Base-by-base conservation (phyloP, 2,113 vertebrate genomes). In the Nothocercus julius region DNA sequence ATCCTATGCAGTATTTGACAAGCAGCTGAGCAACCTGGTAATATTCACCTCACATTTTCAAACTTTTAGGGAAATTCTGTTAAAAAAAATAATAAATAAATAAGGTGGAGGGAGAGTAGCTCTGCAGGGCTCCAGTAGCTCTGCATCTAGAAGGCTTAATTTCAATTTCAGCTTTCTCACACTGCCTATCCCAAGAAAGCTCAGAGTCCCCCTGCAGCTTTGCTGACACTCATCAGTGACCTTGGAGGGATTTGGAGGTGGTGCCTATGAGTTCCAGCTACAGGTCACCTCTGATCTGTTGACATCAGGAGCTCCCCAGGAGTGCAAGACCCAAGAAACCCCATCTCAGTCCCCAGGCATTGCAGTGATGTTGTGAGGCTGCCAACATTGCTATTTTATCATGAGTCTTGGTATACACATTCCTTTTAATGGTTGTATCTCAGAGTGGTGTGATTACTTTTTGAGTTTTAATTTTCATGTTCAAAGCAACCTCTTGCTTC, bases 151-250 rank as follows among this genome's bases (percentile, higher is more conserved):
- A 36, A 82, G n/a, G 56, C 9, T 20, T 73, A 14, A 3, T 90
- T 93, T 93, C 49, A 66, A 5, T 92, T 93, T 49, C 92, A 62
- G 73, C 75, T 87, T 89, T 92, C 62, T 73, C 58, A 80, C 19
- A 61, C 49, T n/a, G 25, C 51, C 81, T 85, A 14, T 22, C 53
- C 12, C 30, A 21, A 32, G 42, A 93, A 94, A 93, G 70, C 67
- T 95, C 67, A 28, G 27, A 24, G 54, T 42, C 69, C 54, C 75
- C 75, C 76, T 85, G 67, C 6, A 1, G 0, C 70, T 80, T 73
- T 19, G 12, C 18, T 78, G 36, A 77, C n/a, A 30, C 87, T 73
- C 73, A 92, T 32, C 30, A 84, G 56, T 49, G 92, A 95, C 88
- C 72, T 90, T 42, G 59, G 62, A 38, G 45, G 12, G 36, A 44